Base-by-base conservation (phyloP, 2,797 vertebrate species). In the Sciurus carolinensis region DNA sequence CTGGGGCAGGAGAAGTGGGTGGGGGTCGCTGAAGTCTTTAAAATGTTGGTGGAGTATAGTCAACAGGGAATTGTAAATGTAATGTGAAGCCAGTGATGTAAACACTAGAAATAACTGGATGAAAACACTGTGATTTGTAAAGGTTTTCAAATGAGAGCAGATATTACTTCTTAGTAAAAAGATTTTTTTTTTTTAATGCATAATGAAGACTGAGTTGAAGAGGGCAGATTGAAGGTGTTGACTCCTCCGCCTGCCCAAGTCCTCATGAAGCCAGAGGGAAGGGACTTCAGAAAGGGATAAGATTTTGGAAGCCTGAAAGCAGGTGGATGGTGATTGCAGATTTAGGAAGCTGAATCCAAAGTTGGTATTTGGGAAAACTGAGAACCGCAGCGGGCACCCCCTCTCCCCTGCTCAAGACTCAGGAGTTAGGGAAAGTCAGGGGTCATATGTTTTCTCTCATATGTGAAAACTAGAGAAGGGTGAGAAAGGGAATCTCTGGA, bases 1-100 rank as follows among this genome's bases (percentile, higher is more conserved):
- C 7, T 0, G 0, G 30, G 54, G 42, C 22, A 14, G 44, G 73
- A 17, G 42, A 1, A 6, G 18, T 3, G 24, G 33, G 8, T n/a
- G 7, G 7, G 14, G 15, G 7, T 59, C 5, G 14, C 62, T 30
- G 4, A 73, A 39, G 20, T 33, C 72, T 69, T 67, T n/a, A 59
- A 64, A 44, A 33, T 54, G 22, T 22, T 14, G 28, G 13, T 44
- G 47, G 20, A 9, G 5, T 18, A 50, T 30, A 5, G 13, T 64
- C 42, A 30, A 62, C 28, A 42, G 22, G 82, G 79, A 80, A 52
- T 79, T 42, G 14, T n/a, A 39, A 42, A 12, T 83, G 36, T 20
- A 33, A 28, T 22, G 1, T 42, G 67, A 85, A 66, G 30, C 77
- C 71, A 28, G 0, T 1, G 4, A 30, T 42, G 5, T 71, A 17